phyloP scores from a whole-genome alignment of 2,797 vertebrate species.

The Halcyon badia region DNA sequence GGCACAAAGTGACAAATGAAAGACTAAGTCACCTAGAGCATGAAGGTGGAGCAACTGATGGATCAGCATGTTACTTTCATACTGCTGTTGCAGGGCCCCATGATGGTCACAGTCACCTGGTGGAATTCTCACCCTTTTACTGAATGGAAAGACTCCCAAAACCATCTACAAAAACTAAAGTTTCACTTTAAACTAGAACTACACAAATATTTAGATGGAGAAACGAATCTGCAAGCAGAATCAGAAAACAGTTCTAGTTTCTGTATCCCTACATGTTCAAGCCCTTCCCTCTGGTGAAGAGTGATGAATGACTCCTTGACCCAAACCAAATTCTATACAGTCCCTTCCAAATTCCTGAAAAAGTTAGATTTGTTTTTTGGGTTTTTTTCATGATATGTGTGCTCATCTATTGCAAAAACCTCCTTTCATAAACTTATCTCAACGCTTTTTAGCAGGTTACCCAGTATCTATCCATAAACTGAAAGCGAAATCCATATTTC shows the following conservation, averaged over 20 bases:
- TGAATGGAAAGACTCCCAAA: background rate
- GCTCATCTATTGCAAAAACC: background rate
- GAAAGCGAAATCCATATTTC: background rate
- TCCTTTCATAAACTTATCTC: background rate
- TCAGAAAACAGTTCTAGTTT: background rate
- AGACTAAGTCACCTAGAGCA: background rate
- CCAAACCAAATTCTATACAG: background rate
- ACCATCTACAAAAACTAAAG: background rate
- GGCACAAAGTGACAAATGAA: background rate
- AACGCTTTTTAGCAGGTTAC: background rate
- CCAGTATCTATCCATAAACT: background rate
- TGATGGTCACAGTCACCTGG: background rate
- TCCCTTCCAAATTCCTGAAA: background rate
- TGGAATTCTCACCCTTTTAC: background rate
- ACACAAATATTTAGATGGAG: background rate
- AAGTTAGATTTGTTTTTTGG: too few relatives aligned
- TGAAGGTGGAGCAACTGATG: background rate
- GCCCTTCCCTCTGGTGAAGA: background rate
- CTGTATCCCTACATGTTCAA: background rate
- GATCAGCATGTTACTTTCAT: background rate
- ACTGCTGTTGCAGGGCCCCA: background rate
- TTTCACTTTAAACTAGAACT: background rate
- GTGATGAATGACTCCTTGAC: too few relatives aligned
- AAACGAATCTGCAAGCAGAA: background rate
- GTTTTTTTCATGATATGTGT: background rate